Conservation (phyloP, 2,113 vertebrate species). For the Silurus asotus region DNA sequence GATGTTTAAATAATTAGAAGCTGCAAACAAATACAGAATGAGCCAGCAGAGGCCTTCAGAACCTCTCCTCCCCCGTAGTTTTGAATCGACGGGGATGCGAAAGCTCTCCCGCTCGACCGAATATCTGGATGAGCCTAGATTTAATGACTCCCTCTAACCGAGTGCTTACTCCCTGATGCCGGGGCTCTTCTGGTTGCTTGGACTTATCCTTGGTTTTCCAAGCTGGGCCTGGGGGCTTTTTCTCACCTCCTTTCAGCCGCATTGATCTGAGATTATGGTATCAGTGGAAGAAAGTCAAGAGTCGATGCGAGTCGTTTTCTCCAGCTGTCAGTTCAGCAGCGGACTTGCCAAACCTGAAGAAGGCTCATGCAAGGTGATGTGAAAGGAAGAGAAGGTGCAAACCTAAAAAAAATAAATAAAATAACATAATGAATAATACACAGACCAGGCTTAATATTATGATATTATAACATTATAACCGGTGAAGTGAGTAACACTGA, state of each 20-base stretch:
- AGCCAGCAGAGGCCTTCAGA: conserved; percentile 8
- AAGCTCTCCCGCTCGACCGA: neutral
- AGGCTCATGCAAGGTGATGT: neutral
- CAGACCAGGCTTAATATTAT: no score
- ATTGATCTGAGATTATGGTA: conserved; percentile 54
- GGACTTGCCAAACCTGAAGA: neutral
- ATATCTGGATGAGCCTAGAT: conserved; percentile 19
- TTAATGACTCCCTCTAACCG: conserved; percentile 45
- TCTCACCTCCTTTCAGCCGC: conserved; percentile 31
- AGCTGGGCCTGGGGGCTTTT: conserved; percentile 5
- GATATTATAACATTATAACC: no score
- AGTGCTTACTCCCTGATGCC: conserved; percentile 26
- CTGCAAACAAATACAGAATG: conserved; percentile 52
- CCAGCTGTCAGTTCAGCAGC: conserved; percentile 27
- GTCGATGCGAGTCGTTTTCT: conserved; percentile 33
- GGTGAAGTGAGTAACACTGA: no score
- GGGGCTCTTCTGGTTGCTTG: neutral
- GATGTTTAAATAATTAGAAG: conserved; percentile 59
- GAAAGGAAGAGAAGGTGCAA: neutral
- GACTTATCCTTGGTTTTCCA: conserved; percentile 13
- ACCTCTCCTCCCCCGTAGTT: neutral
- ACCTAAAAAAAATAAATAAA: neutral
- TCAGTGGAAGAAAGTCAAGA: conserved; percentile 42
- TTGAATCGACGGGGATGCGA: neutral
- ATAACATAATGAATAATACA: no score